These are phyloP conservation scores for Conopomorpha cramerella DNA, from an alignment of 1,140 invertebrate genomes.

Conservation along the genomic window DNA sequence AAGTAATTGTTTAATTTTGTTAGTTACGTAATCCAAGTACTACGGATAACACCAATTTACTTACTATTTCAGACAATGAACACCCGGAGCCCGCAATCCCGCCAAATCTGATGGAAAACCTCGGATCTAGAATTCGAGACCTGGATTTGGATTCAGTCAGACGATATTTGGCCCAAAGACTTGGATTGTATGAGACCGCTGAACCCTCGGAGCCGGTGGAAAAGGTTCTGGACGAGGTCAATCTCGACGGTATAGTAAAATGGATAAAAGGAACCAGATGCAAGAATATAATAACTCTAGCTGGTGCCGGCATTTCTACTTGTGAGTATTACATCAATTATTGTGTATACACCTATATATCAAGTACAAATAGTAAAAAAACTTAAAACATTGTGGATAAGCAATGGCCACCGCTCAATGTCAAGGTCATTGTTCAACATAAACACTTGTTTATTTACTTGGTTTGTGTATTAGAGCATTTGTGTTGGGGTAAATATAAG, in stretches of 20 bases:
- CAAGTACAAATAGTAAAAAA: no score
- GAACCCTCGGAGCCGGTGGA: conserved; percentile 22
- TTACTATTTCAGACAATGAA: conserved; percentile 17
- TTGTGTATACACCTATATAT: no score
- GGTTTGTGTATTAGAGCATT: no score
- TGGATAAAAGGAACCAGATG: conserved; percentile 70
- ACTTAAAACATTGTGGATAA: no score
- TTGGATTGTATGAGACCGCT: conserved; percentile 38
- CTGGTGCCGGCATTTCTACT: conserved; percentile 94
- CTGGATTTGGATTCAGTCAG: conserved; percentile 48
- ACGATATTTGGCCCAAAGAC: conserved; percentile 46
- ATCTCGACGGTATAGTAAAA: conserved; percentile 46
- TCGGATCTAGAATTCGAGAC: conserved; percentile 33
- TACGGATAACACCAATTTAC: conserved; percentile 1
- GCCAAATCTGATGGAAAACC: conserved; percentile 29
- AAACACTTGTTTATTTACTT: no score
- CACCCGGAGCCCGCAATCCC: conserved; percentile 23
- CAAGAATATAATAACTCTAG: conserved; percentile 89
- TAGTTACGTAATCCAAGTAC: conserved; percentile 1
- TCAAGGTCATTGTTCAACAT: no score
- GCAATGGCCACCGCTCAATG: no score
- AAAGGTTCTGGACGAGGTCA: conserved; percentile 49
- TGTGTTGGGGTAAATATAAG: no score
- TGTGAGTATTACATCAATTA: conserved; percentile 77
- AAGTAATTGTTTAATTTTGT: conserved; percentile 8